Percentiles rank a stretch among this genome's conserved stretches.
These are phyloP conservation scores for Tethea ocularis DNA, from an alignment of 2,888 invertebrate species.

Conservation along the genomic window DNA sequence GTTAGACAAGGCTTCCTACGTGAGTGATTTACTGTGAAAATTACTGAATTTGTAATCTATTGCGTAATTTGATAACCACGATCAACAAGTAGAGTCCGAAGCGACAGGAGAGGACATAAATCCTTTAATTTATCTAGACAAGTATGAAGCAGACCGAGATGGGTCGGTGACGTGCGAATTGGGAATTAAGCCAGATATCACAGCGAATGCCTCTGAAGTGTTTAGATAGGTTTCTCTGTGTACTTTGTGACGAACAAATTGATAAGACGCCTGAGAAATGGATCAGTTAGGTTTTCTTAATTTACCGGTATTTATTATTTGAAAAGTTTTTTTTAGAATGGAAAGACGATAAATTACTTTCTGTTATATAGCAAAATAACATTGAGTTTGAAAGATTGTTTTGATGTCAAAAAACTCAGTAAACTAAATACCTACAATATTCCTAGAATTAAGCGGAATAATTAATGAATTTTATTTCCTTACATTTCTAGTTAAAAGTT, in stretches of 20 bases:
- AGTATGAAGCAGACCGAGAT: slow-evolving; percentile 13
- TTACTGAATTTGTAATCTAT: slow-evolving; percentile 9
- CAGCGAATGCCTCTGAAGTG: neutral
- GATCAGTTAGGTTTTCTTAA: neutral
- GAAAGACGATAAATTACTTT: too few relatives aligned
- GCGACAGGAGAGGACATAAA: slow-evolving; percentile 15
- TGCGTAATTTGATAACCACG: slow-evolving; percentile 6
- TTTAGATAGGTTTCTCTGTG: neutral
- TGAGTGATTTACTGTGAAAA: slow-evolving; percentile 8
- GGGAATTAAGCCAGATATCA: neutral
- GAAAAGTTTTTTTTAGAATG: too few relatives aligned
- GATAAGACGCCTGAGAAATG: neutral
- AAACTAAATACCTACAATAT: too few relatives aligned
- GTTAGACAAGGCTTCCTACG: slow-evolving; percentile 1
- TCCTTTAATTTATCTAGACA: slow-evolving; percentile 19
- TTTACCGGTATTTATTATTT: neutral
- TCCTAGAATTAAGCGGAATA: neutral
- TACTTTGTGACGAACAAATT: neutral
- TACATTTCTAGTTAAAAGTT: neutral
- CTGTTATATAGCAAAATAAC: too few relatives aligned
- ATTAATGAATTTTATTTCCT: neutral
- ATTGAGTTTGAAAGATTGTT: too few relatives aligned
- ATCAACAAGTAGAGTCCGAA: slow-evolving; percentile 13
- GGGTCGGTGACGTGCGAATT: slow-evolving; percentile 1
- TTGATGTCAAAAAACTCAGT: too few relatives aligned